phyloP scores from a whole-genome alignment of 1,140 invertebrate species.

The Panonychus citri region DNA sequence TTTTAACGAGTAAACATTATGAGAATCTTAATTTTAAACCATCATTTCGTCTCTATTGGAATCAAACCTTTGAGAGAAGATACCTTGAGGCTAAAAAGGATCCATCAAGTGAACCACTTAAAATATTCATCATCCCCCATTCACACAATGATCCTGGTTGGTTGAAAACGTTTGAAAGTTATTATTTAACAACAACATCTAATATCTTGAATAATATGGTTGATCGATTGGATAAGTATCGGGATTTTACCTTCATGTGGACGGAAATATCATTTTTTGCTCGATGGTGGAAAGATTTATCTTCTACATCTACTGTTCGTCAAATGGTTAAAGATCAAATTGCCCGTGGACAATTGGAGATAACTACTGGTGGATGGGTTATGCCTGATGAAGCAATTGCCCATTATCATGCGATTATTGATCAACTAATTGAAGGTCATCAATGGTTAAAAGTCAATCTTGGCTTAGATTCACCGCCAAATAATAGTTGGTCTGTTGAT shows the following conservation, averaged over 20 bases:
- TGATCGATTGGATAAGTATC: slow-evolving; percentile 44
- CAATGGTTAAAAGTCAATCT: slow-evolving; percentile 47
- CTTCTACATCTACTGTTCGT: background rate
- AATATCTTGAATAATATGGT: slow-evolving; percentile 28
- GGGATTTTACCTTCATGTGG: slow-evolving; percentile 90
- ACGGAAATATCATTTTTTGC: slow-evolving; percentile 85
- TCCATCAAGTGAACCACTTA: background rate
- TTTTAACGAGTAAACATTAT: slow-evolving; percentile 36
- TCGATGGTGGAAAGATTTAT: slow-evolving; percentile 67
- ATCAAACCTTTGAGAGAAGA: slow-evolving; percentile 55
- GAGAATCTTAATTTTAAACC: slow-evolving; percentile 57
- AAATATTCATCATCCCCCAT: slow-evolving; percentile 42
- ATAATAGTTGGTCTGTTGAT: slow-evolving; percentile 63
- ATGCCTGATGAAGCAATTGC: slow-evolving; percentile 92
- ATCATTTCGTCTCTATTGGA: slow-evolving; percentile 66
- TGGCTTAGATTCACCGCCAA: slow-evolving; percentile 40
- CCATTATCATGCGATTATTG: slow-evolving; percentile 74
- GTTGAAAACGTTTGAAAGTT: slow-evolving; percentile 84
- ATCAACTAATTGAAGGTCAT: slow-evolving; percentile 84
- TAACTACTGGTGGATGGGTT: slow-evolving; percentile 88
- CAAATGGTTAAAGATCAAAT: slow-evolving; percentile 7
- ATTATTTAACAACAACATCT: slow-evolving; percentile 41
- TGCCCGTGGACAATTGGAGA: slow-evolving; percentile 54
- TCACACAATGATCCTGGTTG: slow-evolving; percentile 95
- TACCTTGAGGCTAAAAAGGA: slow-evolving; percentile 31